Evolutionary conservation across 2,888 invertebrate genomes (phyloP), one percentile per base, ranked within the genome.

Genomic region (Hesperia comma): DNA sequence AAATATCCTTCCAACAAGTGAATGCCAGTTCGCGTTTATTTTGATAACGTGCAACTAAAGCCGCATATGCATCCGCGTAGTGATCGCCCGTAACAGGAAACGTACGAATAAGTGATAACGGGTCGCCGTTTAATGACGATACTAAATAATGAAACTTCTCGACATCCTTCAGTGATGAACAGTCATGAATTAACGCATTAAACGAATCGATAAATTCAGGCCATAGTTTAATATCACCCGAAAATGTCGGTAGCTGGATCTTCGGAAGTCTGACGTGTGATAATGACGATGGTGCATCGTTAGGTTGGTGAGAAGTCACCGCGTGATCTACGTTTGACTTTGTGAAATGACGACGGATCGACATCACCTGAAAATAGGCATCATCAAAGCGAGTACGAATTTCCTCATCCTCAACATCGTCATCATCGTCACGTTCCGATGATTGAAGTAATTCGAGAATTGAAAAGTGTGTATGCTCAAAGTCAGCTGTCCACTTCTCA

Each of bases 1-100:
- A 57, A 51, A 68, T 69, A 6, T 69, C 69, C 15, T 51, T 46
- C 69, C 69, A 67, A 46, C 69, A 69, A 6, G 70, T 63, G 26
- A 70, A 70, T 14, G 70, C 68, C 33, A 68, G 54, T 37, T 67
- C 68, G 8, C 68, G 70, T 15, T 64, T 70, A 43, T 58, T 49
- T 49, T 49, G 49, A 49, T 49, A 49, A 17, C 49, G 49, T 17
- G 49, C 61, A 17, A 51, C 32, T 26, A 51, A 56, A 61, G 40
- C 61, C 8, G 61, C 55, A 15, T 55, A 46, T 10, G 49, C 49
- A n/a, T 49, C 49, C 17, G 49, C 49, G n/a, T 49, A 49, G 49
- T 49, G 54, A 41, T 40, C 41, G 41, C 41, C 58, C 43, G 58
- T 60, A 10, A 63, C 54, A 46, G 63, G 63, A 15, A 60, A 68